Conservation (phyloP, 2,888 invertebrate species). For the Meteorus cinctellus region DNA sequence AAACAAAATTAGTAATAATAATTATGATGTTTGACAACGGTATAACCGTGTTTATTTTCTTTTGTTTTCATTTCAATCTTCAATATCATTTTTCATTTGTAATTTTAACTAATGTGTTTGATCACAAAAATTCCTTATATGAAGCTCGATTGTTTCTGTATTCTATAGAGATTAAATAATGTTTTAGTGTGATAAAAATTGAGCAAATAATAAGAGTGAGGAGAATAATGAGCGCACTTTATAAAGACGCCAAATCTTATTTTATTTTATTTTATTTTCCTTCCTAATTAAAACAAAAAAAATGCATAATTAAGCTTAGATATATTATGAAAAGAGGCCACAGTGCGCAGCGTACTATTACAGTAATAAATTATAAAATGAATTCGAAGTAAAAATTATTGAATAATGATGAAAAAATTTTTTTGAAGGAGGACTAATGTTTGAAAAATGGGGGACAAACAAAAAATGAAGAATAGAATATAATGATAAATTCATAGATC, state of each 20-base stretch:
- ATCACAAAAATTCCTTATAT: constrained; percentile 16
- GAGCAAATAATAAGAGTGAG: constrained; percentile 6
- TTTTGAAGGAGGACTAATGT: background rate
- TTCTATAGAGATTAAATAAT: constrained; percentile 12
- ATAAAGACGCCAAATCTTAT: background rate
- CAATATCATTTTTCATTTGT: constrained; percentile 25
- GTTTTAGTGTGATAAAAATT: constrained; percentile 5
- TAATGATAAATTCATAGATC: constrained; percentile 40
- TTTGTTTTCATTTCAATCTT: constrained; percentile 22
- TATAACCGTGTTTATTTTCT: constrained; percentile 1
- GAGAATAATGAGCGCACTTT: background rate
- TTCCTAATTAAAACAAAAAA: constrained; percentile 3
- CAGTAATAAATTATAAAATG: constrained; percentile 17
- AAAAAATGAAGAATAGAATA: constrained; percentile 39
- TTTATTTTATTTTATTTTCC: background rate
- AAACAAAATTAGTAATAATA: constrained; percentile 31
- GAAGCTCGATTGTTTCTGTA: constrained; percentile 27
- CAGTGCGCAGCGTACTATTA: constrained; percentile 5
- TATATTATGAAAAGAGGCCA: background rate
- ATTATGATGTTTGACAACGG: constrained; percentile 7
- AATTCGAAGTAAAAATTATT: constrained; percentile 2
- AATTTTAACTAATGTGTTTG: constrained; percentile 5
- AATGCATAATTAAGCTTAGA: constrained; percentile 7
- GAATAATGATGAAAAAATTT: background rate
- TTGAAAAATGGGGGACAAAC: constrained; percentile 25